Evolutionary conservation across 2,888 invertebrate species (phyloP).

Genomic region (Amblyjoppa proteus): DNA sequence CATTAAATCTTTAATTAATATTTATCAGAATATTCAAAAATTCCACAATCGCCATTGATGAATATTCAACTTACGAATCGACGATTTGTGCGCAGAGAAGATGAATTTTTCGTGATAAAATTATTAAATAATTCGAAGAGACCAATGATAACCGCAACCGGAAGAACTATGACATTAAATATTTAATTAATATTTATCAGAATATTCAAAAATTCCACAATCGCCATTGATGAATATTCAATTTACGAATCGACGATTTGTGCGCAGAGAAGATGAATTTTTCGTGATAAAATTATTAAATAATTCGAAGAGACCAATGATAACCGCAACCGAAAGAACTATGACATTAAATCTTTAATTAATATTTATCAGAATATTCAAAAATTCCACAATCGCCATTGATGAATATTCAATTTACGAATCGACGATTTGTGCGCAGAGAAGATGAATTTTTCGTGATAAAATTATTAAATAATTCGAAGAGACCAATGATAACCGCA

Average conservation of each 20-base stretch:
- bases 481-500: slow-evolving; percentile 26
- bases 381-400: neutral
- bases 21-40: neutral
- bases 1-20: slow-evolving; percentile 1
- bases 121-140: slow-evolving; percentile 22
- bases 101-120: no score
- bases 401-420: neutral
- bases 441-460: neutral
- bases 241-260: neutral
- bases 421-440: neutral
- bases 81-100: neutral
- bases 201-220: neutral
- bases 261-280: neutral
- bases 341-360: slow-evolving; percentile 6
- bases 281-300: neutral
- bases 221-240: neutral
- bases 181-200: neutral
- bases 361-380: neutral
- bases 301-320: slow-evolving; percentile 39
- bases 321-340: neutral
- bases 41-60: neutral
- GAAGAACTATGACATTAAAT: neutral
- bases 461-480: slow-evolving; percentile 7
- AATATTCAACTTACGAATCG: neutral
- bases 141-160: slow-evolving; percentile 14